Evolutionary conservation across 2,113 vertebrate species (phyloP), one percentile per base, ranked within the genome.

Genomic region (Tetraodon nigroviridis): DNA sequence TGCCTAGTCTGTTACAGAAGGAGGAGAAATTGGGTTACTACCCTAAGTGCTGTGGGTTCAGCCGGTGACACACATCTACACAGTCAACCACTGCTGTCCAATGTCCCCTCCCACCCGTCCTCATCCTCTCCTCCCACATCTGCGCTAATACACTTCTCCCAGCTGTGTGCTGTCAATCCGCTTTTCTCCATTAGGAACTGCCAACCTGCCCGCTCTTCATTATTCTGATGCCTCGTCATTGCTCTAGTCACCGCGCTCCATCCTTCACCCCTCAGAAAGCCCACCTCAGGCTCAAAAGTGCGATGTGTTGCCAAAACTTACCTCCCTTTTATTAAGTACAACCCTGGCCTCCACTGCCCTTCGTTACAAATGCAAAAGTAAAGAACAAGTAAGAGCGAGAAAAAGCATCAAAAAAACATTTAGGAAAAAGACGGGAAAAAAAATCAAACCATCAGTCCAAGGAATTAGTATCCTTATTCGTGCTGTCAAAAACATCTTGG

Each of bases 21-120:
- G 73, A 71, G 71, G 50, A 66, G 74, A 82, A 92, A 89, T 80
- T 90, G 83, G 88, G 87, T 90, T 91, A 89, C 81, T 88, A 86
- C 83, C 82, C 70, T 69, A 72, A 76, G 66, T 72, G 76, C 80
- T 66, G 64, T 81, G 74, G 82, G 86, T 89, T 87, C 82, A 87
- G 67, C 55, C 55, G 49, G 61, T 87, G 88, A 88, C 85, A 88
- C 82, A 82, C 78, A 86, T 81, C 78, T 80, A 80, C 73, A 75
- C 78, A 77, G 58, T 68, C 74, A 72, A 67, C 71, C 75, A 60
- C 64, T 67, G 62, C 82, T 63, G 67, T 57, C 60, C 46, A 71
- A 63, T 68, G 51, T 50, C 67, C 61, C 61, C 40, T 21, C 62
- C 61, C n/a, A 46, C 50, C 56, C 51, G 48, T 58, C 48, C 51